Conservation (phyloP, 2,888 invertebrate species). For the Sceliomorpha sp. region DNA sequence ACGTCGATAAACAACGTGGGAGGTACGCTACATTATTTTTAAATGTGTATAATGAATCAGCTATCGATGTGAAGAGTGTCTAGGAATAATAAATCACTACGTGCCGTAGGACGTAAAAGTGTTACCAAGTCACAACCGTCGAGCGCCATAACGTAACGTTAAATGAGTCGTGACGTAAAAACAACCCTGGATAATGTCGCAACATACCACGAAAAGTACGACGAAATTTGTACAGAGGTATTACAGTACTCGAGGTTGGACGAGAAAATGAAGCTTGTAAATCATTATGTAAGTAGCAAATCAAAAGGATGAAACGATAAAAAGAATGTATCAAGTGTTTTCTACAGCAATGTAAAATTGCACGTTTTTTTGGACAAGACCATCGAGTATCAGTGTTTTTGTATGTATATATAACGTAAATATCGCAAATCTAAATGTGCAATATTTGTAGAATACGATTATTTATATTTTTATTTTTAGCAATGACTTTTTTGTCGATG, state of each 20-base stretch:
- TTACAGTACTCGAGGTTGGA: slow-evolving; percentile 20
- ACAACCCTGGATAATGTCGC: too few species aligned
- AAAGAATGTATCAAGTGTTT: neutral
- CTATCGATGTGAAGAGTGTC: slow-evolving; percentile 13
- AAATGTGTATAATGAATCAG: neutral
- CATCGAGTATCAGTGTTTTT: too few species aligned
- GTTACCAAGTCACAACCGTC: slow-evolving; percentile 27
- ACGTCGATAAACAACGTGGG: neutral
- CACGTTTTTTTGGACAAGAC: too few species aligned
- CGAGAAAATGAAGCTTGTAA: slow-evolving; percentile 16
- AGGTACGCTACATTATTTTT: neutral
- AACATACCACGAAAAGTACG: too few species aligned
- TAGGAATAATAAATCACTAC: slow-evolving; percentile 18
- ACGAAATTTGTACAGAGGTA: neutral
- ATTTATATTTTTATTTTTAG: too few species aligned
- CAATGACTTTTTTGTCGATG: too few species aligned
- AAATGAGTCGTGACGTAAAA: slow-evolving; percentile 1
- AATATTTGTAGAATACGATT: too few species aligned
- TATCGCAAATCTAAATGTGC: too few species aligned
- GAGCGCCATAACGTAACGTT: slow-evolving; percentile 16
- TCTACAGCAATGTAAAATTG: neutral
- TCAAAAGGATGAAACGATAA: too few species aligned
- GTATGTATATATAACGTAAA: too few species aligned
- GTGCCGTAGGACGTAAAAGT: slow-evolving; percentile 20
- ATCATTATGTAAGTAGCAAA: slow-evolving; percentile 6